Base-by-base conservation (phyloP, 2,888 invertebrate species). In the Limnephilus rhombicus region DNA sequence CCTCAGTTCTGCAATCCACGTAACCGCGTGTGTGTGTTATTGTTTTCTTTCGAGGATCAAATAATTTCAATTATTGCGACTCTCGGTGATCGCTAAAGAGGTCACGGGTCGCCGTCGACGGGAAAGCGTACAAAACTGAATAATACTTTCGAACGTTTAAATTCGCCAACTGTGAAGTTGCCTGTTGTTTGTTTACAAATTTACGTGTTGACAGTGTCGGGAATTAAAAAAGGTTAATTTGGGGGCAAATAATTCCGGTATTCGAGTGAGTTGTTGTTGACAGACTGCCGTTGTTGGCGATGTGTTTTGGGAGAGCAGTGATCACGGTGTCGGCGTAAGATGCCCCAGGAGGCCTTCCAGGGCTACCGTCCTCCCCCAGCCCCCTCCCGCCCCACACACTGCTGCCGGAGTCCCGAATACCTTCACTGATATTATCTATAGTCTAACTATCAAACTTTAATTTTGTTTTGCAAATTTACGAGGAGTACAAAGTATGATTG, bases 31-130 rank as follows among this genome's bases (percentile, higher is more conserved):
- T 90, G 91, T 37, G 41, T 91, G 80, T 91, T 92, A 85, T 91
- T 91, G 90, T 92, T 92, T 92, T 87, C 53, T 85, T 91, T 81
- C 29, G 85, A 91, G 92, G 82, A 91, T 91, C 89, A 89, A 89
- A 49, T 85, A 85, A 86, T 89, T 90, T 90, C 90, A 90, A 90
- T 92, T 90, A 92, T 90, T 83, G 90, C 85, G 86, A 24, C 85
- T 86, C 89, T 90, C 90, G 49, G 34, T 85, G 90, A 85, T 90
- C 81, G 80, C 88, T 53, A 91, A 91, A 82, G 91, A 91, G 91
- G 91, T 91, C 91, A 88, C 87, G 87, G 87, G 81, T 87, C 82
- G 88, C 49, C 83, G 53, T 45, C 90, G 29, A 31, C 81, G 82
- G 7, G 12, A 24, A 88, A 24, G 90, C 37, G 34, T 53, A 24